Evolutionary conservation across 2,888 invertebrate species (phyloP).

Genomic region (Embidobia sp.): DNA sequence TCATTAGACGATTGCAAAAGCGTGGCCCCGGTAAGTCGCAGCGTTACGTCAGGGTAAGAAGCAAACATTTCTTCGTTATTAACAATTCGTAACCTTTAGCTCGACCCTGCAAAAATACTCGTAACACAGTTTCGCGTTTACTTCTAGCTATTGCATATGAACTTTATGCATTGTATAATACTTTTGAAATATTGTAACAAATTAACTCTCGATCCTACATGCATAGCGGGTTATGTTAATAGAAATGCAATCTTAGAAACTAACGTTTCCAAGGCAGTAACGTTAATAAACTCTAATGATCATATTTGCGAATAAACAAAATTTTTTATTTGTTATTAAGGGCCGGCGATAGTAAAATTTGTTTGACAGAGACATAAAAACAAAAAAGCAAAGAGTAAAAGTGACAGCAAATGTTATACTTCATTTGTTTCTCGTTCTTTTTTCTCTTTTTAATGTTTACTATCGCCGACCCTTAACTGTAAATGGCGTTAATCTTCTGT

Average conservation of each 20-base stretch:
- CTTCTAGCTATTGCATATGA: constrained; percentile 1
- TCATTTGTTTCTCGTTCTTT: too few relatives aligned
- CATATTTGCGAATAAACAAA: constrained; percentile 33
- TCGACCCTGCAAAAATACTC: constrained; percentile 1
- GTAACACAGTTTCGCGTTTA: constrained; percentile 22
- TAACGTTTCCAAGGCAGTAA: constrained; percentile 26
- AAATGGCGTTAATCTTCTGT: too few relatives aligned
- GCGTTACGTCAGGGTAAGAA: constrained; percentile 28
- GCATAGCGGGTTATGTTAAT: constrained; percentile 43
- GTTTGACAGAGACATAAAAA: too few relatives aligned
- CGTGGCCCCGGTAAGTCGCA: not conserved
- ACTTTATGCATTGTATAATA: constrained; percentile 44
- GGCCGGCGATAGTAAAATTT: too few relatives aligned
- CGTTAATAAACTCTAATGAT: constrained; percentile 29
- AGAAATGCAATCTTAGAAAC: constrained; percentile 26
- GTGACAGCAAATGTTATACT: too few relatives aligned
- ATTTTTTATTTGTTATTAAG: too few relatives aligned
- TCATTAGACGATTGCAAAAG: constrained; percentile 19
- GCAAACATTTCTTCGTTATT: constrained; percentile 4
- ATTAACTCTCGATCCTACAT: constrained; percentile 38
- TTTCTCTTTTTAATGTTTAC: too few relatives aligned
- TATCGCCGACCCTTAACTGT: too few relatives aligned
- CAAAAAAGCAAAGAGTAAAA: too few relatives aligned
- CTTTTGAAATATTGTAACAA: constrained; percentile 36
- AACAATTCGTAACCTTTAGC: constrained; percentile 34